A percentile compares a stretch with the other conserved stretches of the same genome.
These are phyloP conservation scores for Palythoa caribaeorum DNA, from an alignment of 92 coral and sea anemone species.

Conservation along the genomic window DNA sequence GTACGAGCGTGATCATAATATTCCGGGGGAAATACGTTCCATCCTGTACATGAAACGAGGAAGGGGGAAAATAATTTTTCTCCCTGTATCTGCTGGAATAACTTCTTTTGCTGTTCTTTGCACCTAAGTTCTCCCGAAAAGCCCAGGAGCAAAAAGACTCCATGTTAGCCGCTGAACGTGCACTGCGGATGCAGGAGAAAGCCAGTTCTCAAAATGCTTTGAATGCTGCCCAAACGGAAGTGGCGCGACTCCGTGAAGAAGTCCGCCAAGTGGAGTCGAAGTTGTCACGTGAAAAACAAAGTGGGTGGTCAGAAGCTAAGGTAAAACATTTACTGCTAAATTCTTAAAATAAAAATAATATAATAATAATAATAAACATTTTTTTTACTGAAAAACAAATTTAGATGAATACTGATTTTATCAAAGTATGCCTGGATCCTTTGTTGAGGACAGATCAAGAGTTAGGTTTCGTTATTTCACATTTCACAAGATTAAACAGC, in stretches of 20 bases:
- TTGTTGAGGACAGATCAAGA: too few relatives aligned
- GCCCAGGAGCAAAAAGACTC: slow-evolving; percentile 83
- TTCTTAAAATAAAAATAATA: not conserved
- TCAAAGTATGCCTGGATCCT: too few relatives aligned
- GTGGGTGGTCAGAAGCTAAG: slow-evolving; percentile 87
- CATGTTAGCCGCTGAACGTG: slow-evolving; percentile 80
- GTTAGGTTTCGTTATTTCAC: too few relatives aligned
- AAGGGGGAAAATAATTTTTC: not conserved
- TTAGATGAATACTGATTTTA: too few relatives aligned
- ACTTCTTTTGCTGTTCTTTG: not conserved
- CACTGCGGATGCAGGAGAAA: slow-evolving; percentile 86
- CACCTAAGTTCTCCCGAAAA: slow-evolving; percentile 71
- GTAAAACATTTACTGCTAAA: slow-evolving; percentile 23
- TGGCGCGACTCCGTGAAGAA: slow-evolving; percentile 76
- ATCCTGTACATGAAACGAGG: not conserved
- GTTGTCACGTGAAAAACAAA: slow-evolving; percentile 55
- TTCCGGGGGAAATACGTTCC: too few relatives aligned
- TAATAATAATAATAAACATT: not conserved
- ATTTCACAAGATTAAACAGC: too few relatives aligned
- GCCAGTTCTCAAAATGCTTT: slow-evolving; percentile 76
- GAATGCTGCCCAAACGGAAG: slow-evolving; percentile 73
- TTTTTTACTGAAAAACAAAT: not conserved
- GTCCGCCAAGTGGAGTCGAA: slow-evolving; percentile 51
- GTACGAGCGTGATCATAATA: too few relatives aligned
- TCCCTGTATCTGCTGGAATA: not conserved